Conservation (phyloP, 2,113 vertebrate genomes). For the Laterallus jamaicensis region DNA sequence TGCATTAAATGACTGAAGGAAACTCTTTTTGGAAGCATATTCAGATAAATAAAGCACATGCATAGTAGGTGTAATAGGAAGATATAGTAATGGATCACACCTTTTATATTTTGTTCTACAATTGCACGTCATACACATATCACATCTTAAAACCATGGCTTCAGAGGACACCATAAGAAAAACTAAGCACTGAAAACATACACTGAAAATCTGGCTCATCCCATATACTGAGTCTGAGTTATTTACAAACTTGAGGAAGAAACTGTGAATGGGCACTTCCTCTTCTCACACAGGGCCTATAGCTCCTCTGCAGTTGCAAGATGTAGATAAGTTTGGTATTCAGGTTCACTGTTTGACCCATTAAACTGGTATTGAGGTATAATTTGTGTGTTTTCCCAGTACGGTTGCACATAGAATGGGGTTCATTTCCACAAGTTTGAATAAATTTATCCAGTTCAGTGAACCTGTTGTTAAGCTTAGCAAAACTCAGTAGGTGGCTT, state of each 20-base stretch:
- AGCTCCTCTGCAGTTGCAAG: slow-evolving; percentile 74
- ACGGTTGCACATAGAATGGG: slow-evolving; percentile 83
- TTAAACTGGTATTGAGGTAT: slow-evolving; percentile 89
- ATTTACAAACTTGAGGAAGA: slow-evolving; percentile 75
- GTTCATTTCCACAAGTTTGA: slow-evolving; percentile 88
- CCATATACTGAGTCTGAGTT: slow-evolving; percentile 31
- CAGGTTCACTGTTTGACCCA: slow-evolving; percentile 86
- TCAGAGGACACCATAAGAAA: slow-evolving; percentile 29
- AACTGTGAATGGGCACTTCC: slow-evolving; percentile 70
- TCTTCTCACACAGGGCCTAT: slow-evolving; percentile 68
- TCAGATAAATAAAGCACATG: background rate
- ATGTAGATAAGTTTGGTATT: slow-evolving; percentile 82
- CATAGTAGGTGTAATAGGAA: background rate
- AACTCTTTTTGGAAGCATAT: background rate
- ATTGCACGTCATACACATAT: background rate
- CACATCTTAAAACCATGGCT: background rate
- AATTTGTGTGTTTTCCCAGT: slow-evolving; percentile 90
- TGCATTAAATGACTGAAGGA: background rate
- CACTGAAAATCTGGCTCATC: slow-evolving; percentile 11
- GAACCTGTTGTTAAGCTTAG: slow-evolving; percentile 87
- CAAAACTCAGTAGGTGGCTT: slow-evolving; percentile 88
- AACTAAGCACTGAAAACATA: background rate
- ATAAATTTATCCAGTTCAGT: slow-evolving; percentile 91
- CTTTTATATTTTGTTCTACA: background rate
- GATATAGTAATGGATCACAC: background rate